Conservation (phyloP, 2,888 invertebrate species). For the Euzophera pinguis region DNA sequence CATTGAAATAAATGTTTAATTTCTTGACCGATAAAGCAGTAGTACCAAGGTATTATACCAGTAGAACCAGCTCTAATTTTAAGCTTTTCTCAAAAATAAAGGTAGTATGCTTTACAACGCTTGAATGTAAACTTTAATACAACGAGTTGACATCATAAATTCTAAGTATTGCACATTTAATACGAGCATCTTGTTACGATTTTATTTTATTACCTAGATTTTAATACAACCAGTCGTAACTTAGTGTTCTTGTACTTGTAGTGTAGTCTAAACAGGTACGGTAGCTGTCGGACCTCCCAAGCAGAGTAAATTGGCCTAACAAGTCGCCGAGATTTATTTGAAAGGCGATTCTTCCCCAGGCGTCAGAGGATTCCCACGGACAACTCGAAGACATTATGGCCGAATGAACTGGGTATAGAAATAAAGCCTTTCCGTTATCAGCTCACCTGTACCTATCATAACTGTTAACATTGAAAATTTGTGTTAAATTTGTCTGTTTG, state of each 20-base stretch:
- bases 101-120: too few relatives aligned
- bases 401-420: background rate
- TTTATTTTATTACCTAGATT: conserved; percentile 5
- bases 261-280: background rate
- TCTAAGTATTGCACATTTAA: background rate
- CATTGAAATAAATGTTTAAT: too few relatives aligned
- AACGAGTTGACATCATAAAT: background rate
- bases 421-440: background rate
- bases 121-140: too few relatives aligned
- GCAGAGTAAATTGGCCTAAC: conserved; percentile 12
- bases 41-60: too few relatives aligned
- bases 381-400: background rate
- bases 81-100: too few relatives aligned
- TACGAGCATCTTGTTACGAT: background rate
- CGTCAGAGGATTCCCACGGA: conserved; percentile 11
- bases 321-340: conserved; percentile 12
- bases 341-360: conserved; percentile 11
- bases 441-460: background rate
- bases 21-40: too few relatives aligned
- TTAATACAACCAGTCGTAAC: background rate
- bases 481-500: too few relatives aligned
- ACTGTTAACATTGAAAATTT: too few relatives aligned
- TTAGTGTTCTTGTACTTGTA: background rate
- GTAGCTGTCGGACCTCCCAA: conserved; percentile 10
- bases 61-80: too few relatives aligned